Base-by-base conservation (phyloP, 2,797 vertebrate species). In the Sebastes trivittatus region DNA sequence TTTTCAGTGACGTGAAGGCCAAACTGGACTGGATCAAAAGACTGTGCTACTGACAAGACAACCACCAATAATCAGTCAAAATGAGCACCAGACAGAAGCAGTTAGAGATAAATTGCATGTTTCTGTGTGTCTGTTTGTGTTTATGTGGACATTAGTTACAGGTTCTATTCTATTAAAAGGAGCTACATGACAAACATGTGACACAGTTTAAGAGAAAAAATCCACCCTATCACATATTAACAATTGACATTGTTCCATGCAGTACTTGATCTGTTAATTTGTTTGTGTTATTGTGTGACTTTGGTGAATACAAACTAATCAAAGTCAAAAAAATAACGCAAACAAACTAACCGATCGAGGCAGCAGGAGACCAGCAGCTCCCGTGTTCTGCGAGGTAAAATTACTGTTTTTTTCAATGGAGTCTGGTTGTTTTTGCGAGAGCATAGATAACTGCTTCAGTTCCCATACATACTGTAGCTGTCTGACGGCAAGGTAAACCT, bases 111-210 rank as follows among this genome's bases (percentile, higher is more conserved):
- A 70, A 66, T 6, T 25, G 11, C 55, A 25, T 11, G 25, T 46
- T 36, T 78, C 20, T 74, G 46, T 72, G 34, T 58, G 29, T 68
- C 30, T 62, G 11, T 68, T 16, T 78, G 49, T 66, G 20, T n/a
- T 34, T 38, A 0, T 25, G 32, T 16, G 60, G 52, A 52, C 13
- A 4, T 77, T 64, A 67, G 52, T 42, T 16, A 69, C 61, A 76
- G 30, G n/a, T 75, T 55, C 30, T 58, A n/a, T 58, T 13, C 42
- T 84, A 16, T 68, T 58, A 61, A 77, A 52, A 27, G 32, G 34
- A 72, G 20, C 42, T 66, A 64, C 68, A 70, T 83, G 36, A 71
- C 67, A 49, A 82, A 75, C 83, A 83, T 59, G 70, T 74, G 77
- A 83, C 20, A 3, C 22, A 55, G n/a, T 49, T 67, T 30, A 71